Evolutionary conservation across 2,797 vertebrate species (phyloP), one percentile per base, ranked within the genome.

Genomic region (Xerus rutilus): DNA sequence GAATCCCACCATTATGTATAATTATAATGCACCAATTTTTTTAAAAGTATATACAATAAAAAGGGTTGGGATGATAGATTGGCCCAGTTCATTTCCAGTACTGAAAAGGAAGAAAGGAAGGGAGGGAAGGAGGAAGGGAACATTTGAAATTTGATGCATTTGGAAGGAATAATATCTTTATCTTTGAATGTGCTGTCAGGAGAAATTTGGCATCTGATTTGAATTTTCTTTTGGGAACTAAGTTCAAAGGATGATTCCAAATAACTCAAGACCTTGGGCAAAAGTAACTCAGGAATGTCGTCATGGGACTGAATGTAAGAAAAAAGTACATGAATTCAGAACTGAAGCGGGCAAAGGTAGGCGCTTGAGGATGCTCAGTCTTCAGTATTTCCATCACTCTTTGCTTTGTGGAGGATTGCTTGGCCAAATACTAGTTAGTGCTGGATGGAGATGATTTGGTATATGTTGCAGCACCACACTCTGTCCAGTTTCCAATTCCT

Each of bases 201-300:
- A 78, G 52, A 43, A 74, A 7, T 65, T 84, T 85, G 32, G 28
- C 64, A 83, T 76, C 54, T 86, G 59, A 69, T 82, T 39, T 72
- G 21, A 67, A 86, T 93, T 85, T 88, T 67, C 67, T 32, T 84
- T 79, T 52, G 65, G 76, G 32, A 86, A 74, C 49, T 59, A 84
- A 89, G 30, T 79, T 62, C 47, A 54, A 92, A 94, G 59, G 62
- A 69, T 87, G 49, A 90, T 70, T 79, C 76, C 72, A 73, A 77
- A 54, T 2, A 30, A 21, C 23, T 64, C 45, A n/a, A 84, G 78
- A 93, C 47, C 43, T 67, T 49, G 74, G 49, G 59, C 17, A 57
- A 57, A 57, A 8, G 76, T 43, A 43, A 57, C 79, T 43, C 57
- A 1, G 47, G 25, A 73, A 43, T 62, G 12, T 18, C 9, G 15